These are phyloP conservation scores for Darevskia nairensis DNA, from an alignment of 2,797 vertebrate species.

Conservation along the genomic window DNA sequence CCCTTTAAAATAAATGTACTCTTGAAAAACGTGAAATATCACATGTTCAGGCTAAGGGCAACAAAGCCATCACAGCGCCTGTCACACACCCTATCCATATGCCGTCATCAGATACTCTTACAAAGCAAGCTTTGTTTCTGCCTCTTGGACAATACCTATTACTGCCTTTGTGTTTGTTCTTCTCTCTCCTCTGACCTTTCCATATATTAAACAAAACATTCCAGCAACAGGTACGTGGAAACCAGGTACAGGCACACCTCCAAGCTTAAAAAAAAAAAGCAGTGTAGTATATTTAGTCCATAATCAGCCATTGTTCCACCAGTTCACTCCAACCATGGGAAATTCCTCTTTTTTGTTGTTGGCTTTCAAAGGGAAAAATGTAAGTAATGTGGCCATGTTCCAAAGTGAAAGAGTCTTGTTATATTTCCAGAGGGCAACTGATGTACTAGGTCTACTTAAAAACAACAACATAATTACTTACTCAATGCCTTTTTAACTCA, in stretches of 20 bases:
- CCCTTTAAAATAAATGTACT: slow-evolving; percentile 2
- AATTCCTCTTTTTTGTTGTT: not conserved
- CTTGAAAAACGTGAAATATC: slow-evolving; percentile 26
- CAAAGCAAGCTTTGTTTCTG: slow-evolving; percentile 12
- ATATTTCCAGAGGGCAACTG: slow-evolving; percentile 22
- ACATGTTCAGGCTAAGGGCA: not conserved
- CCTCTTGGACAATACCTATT: not conserved
- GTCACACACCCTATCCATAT: not conserved
- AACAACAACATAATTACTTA: not conserved
- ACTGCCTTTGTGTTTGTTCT: not conserved
- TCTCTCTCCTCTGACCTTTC: slow-evolving; percentile 12
- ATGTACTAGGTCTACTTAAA: slow-evolving; percentile 4
- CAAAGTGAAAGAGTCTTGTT: slow-evolving; percentile 29
- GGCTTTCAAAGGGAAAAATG: slow-evolving; percentile 25
- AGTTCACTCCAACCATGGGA: slow-evolving; percentile 22
- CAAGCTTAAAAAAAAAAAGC: not conserved
- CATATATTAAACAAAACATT: slow-evolving; percentile 14
- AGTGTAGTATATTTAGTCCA: not conserved
- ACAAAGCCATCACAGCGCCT: slow-evolving; percentile 1
- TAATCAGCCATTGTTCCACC: slow-evolving; percentile 33
- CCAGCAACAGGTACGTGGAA: slow-evolving; percentile 1
- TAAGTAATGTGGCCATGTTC: slow-evolving; percentile 18
- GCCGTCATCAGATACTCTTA: slow-evolving; percentile 1
- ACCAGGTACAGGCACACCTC: slow-evolving; percentile 25
- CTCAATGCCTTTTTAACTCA: not conserved